Conservation (phyloP, 1,140 invertebrate genomes). For the Nasonia giraulti region DNA sequence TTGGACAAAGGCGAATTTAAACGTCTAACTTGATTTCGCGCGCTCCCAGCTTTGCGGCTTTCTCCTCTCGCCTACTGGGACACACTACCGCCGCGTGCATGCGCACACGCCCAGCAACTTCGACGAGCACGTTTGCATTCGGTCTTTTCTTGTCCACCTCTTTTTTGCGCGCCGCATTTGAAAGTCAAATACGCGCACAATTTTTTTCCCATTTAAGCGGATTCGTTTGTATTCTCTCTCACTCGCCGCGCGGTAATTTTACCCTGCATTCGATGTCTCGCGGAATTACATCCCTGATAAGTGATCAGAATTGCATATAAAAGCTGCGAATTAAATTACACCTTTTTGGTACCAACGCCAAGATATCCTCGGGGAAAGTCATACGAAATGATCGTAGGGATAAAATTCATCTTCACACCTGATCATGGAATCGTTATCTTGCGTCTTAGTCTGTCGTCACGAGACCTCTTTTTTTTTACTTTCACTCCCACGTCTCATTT, state of each 20-base stretch:
- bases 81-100: no score
- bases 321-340: no score
- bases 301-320: no score
- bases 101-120: background rate
- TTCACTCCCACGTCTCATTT: background rate
- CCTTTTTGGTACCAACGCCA: no score
- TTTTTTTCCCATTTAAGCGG: conserved; percentile 15
- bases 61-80: background rate
- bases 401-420: no score
- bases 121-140: conserved; percentile 18
- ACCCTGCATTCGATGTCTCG: background rate
- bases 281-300: background rate
- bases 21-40: conserved; percentile 15
- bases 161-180: background rate
- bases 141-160: background rate
- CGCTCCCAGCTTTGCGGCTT: background rate
- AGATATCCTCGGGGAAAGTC: no score
- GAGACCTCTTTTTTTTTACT: background rate
- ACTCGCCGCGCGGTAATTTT: background rate
- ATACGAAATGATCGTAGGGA: no score
- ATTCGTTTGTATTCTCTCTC: background rate
- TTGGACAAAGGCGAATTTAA: conserved; percentile 22
- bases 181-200: conserved; percentile 2
- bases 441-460: background rate
- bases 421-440: background rate